Evolutionary conservation across 2,113 vertebrate genomes (phyloP), one percentile per base, ranked within the genome.

Genomic region (Pygoscelis antarcticus): DNA sequence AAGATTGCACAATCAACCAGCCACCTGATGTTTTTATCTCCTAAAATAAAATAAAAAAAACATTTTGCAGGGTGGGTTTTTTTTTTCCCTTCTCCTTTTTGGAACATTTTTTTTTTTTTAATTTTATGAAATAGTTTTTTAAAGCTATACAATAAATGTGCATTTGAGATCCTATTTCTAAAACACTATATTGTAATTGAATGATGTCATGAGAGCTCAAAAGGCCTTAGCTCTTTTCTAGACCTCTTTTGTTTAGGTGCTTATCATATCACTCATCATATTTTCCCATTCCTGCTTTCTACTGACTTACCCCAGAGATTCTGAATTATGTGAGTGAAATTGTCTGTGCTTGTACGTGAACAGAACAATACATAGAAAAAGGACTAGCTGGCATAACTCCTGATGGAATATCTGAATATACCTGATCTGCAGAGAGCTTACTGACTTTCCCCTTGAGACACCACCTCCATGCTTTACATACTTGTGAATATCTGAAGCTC

Each of bases 1-100:
- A 95, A 92, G 29, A 83, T 13, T 80, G 66, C 54, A 36, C 16
- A 87, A 21, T 82, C 93, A 92, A 23, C 38, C 83, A 90, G 36
- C 8, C 7, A 51, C 42, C 40, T 72, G 71, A 38, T 80, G n/a
- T 17, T 72, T 85, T 61, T 93, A 81, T 23, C 34, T 65, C 9
- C 36, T 83, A 51, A 92, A 92, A 81, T 77, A 49, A 36, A n/a
- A n/a, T n/a, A n/a, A 36, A 93, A 93, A 62, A 62, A 32, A 11
- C 18, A 26, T 82, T 68, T 71, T 57, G 2, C 12, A 38, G 3
- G 4, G 1, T n/a, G 7, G 2, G 1, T 0, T 34, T 55, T 86
- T 55, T 86, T 13, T 69, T 6, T 1, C 7, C 3, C 0, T 5
- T 27, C 6, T 38, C 4, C 1, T 61, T 55, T 83, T 46, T 60